A percentile compares a stretch with the other conserved stretches of the same genome.
Conservation (phyloP, 53 echinoderm and acorn worm species). For the Luidia sarsii region DNA sequence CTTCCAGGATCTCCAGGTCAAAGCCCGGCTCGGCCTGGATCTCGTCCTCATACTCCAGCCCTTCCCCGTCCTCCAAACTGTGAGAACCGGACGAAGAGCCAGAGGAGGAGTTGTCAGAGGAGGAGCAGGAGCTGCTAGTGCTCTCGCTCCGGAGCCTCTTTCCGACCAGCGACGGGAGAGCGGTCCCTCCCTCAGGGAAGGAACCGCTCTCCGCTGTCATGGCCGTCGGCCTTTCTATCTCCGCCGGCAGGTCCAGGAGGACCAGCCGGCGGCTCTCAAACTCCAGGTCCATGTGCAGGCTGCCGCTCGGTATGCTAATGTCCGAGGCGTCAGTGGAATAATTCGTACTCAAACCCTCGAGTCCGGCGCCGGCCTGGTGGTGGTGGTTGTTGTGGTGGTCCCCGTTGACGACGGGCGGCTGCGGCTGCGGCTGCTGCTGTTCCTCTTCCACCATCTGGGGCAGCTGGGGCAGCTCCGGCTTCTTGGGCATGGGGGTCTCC, state of each 20-base stretch:
- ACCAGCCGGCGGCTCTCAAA: conserved; percentile 47
- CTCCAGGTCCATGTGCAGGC: conserved; percentile 63
- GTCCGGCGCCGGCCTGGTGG: no score
- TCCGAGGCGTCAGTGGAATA: conserved; percentile 68
- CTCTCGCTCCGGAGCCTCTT: conserved; percentile 25
- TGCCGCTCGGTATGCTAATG: conserved; percentile 62
- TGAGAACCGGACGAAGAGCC: conserved; percentile 42
- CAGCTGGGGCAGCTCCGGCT: conserved; percentile 27
- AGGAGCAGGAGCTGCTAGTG: no score
- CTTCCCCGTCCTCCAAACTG: conserved; percentile 45
- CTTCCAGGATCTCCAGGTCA: conserved; percentile 46
- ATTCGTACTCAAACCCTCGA: conserved; percentile 86
- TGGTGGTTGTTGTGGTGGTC: no score
- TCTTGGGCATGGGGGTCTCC: no score
- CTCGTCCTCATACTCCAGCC: conserved; percentile 45
- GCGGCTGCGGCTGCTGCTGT: conserved; percentile 49
- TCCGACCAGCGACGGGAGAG: not conserved
- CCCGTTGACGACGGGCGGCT: conserved; percentile 46
- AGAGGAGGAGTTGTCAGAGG: no score
- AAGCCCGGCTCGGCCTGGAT: conserved; percentile 56
- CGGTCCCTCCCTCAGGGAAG: conserved; percentile 15
- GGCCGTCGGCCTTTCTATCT: conserved; percentile 26
- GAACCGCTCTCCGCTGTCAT: no score
- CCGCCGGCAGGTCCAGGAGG: conserved; percentile 26
- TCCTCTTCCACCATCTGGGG: conserved; percentile 49